Base-by-base conservation (phyloP, 2,797 vertebrate genomes). In the Phrynocephalus guinanensis region DNA sequence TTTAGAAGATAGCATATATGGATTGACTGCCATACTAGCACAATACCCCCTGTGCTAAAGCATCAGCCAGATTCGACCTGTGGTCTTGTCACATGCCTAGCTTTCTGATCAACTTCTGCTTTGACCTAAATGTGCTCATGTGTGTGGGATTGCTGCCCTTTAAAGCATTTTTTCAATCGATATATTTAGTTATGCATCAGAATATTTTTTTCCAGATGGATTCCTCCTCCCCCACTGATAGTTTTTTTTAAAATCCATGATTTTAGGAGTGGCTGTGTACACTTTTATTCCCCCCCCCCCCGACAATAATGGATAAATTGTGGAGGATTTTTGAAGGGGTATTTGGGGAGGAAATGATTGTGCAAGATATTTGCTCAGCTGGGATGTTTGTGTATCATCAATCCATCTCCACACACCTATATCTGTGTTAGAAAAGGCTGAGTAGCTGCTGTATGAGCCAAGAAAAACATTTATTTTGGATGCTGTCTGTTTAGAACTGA, bases 401-500 rank as follows among this genome's bases (percentile, higher is more conserved):
- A 26, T 82, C 84, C 56, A 66, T 84, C 44, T 86, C 89, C 86
- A 91, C 18, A 72, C 67, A 88, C 82, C 73, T 26, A 0, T 93
- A 90, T 91, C 90, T 90, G 11, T 88, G 76, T 87, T 87, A 87
- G 90, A 86, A 88, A 93, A 92, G 68, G 90, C 66, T 90, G 86
- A 87, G 82, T 88, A 92, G 87, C 83, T 92, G 88, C 77, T 85
- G 80, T 75, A 67, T 86, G 76, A 92, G 89, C 93, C 94, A 95
- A 92, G 87, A 92, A 92, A 94, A 95, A 94, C 80, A 87, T 93
- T 95, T 95, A 87, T 91, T 92, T 95, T 96, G 89, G 91, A 92
- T 0, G n/a, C 52, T 87, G 91, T 90, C 88, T 92, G 92, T 94
- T 94, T 93, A 95, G 93, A 94, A 93, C 86, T 87, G 91, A 91